A percentile compares a stretch with the other conserved stretches of the same genome.
Conservation (phyloP, 2,888 invertebrate species). For the Tiliacea aurago region DNA sequence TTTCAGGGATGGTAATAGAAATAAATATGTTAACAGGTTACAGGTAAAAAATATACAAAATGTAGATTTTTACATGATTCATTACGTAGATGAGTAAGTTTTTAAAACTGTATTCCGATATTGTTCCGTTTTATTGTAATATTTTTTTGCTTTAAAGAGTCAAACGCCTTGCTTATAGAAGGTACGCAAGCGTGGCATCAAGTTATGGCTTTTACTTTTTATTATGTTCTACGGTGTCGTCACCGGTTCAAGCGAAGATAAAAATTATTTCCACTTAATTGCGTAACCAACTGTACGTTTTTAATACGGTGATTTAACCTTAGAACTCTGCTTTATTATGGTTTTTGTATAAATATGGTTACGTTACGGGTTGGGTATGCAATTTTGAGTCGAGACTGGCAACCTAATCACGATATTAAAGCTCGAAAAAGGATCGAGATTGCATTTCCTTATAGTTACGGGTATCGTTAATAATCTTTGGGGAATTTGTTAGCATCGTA, state of each 20-base stretch:
- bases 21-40: too few relatives aligned
- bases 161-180: slow-evolving; percentile 5
- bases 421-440: too few relatives aligned
- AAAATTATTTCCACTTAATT: slow-evolving; percentile 1
- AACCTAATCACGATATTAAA: too few relatives aligned
- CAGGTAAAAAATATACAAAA: background rate
- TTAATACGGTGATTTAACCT: background rate
- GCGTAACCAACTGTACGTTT: slow-evolving; percentile 5
- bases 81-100: background rate
- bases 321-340: background rate
- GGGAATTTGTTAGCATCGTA: background rate
- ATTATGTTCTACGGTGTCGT: slow-evolving; percentile 7
- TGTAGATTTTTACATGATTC: background rate
- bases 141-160: background rate
- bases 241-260: slow-evolving; percentile 1
- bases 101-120: too few relatives aligned
- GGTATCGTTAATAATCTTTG: background rate
- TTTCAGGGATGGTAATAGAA: background rate
- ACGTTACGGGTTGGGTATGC: too few relatives aligned
- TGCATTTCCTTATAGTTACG: too few relatives aligned
- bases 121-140: background rate
- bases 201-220: slow-evolving; percentile 14
- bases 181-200: slow-evolving; percentile 1
- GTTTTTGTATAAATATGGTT: background rate
- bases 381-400: too few relatives aligned